These are phyloP conservation scores for Gymnocheta viridis DNA, from an alignment of 2,888 invertebrate species.

Conservation along the genomic window DNA sequence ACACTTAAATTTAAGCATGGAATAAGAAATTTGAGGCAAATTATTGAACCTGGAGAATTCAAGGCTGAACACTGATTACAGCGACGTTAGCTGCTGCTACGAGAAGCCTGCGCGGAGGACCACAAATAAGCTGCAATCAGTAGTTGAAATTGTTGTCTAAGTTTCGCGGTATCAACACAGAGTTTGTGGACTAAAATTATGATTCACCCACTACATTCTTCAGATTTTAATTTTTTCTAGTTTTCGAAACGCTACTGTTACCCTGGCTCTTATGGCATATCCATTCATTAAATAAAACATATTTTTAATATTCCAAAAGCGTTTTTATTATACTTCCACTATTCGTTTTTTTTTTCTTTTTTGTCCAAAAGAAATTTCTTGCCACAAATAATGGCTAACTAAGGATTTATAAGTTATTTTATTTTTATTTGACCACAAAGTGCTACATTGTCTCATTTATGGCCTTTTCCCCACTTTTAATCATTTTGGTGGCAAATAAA, in stretches of 20 bases:
- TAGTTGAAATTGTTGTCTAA: too few species aligned
- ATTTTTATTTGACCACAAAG: constrained; percentile 59
- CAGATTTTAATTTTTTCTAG: not conserved
- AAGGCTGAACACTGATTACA: too few species aligned
- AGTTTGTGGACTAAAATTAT: too few species aligned
- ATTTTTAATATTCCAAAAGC: constrained; percentile 60
- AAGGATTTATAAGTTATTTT: constrained; percentile 10
- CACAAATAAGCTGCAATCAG: too few species aligned
- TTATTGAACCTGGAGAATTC: too few species aligned
- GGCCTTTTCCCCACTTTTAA: not conserved
- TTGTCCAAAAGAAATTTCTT: not conserved
- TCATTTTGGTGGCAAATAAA: constrained; percentile 22
- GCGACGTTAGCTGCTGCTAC: too few species aligned
- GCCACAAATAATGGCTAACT: not conserved
- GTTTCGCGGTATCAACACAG: too few species aligned
- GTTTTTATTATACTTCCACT: constrained; percentile 30
- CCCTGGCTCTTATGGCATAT: not conserved
- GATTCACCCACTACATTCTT: too few species aligned
- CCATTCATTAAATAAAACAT: not conserved
- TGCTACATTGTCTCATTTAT: constrained; percentile 51
- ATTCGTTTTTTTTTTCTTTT: constrained; percentile 1
- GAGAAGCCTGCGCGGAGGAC: too few species aligned
- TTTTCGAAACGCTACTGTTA: not conserved
- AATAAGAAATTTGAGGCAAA: too few species aligned
- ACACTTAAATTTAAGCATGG: too few species aligned